Conservation (phyloP, 2,888 invertebrate genomes). For the Brachypterus glaber region DNA sequence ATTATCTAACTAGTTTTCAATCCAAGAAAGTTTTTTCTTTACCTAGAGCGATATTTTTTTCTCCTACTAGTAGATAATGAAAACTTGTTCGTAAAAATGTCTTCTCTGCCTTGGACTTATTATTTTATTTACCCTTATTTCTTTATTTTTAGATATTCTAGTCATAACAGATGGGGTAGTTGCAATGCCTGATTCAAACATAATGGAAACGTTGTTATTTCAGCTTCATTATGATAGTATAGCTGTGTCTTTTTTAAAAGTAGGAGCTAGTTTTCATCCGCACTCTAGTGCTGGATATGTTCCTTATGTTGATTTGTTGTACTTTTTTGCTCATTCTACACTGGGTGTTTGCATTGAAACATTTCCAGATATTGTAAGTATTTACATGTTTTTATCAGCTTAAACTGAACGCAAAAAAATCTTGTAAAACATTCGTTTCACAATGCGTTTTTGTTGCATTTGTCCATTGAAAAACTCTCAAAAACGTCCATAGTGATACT, state of each 20-base stretch:
- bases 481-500: too few species aligned
- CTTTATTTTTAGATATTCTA: constrained; percentile 51
- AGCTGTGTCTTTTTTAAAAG: constrained; percentile 65
- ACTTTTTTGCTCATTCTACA: constrained; percentile 66
- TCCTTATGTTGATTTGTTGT: constrained; percentile 62
- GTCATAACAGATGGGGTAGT: constrained; percentile 68
- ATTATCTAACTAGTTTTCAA: too few species aligned
- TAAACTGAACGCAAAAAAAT: too few species aligned
- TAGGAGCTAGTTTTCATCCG: constrained; percentile 57
- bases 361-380: constrained; percentile 44
- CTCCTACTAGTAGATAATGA: too few species aligned
- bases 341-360: constrained; percentile 58
- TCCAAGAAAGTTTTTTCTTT: too few species aligned
- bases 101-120: too few species aligned
- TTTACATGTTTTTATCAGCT: background rate
- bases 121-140: constrained; percentile 4
- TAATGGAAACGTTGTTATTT: constrained; percentile 60
- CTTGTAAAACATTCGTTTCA: too few species aligned
- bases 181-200: constrained; percentile 59
- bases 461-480: too few species aligned
- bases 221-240: constrained; percentile 65
- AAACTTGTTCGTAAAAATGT: too few species aligned
- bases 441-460: too few species aligned
- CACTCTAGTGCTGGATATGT: constrained; percentile 58
- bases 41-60: too few species aligned